Evolutionary conservation across 2,797 vertebrate species (phyloP), one percentile per base, ranked within the genome.

Genomic region (Trematocara caparti): DNA sequence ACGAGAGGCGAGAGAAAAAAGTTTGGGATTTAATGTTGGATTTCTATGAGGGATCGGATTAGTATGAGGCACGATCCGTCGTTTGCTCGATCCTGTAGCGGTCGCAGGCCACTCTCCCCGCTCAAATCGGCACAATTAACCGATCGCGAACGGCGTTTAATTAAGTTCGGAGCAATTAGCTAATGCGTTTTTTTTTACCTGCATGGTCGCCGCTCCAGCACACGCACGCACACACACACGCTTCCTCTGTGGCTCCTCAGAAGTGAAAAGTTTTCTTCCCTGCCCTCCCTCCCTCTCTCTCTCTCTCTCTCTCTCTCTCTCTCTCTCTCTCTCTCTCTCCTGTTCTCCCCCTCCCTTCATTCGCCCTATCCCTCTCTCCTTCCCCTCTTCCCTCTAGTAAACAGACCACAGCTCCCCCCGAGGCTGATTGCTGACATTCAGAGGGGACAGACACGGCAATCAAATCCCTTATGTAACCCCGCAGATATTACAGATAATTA

Each of bases 361-460:
- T 93, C 90, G 79, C 90, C 88, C 91, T 83, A 83, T 91, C 92
- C 83, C 92, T 93, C 94, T 93, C 92, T 92, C 91, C 87, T 91
- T 91, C 91, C 94, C 89, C 93, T 89, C 93, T 93, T 92, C 90
- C 92, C 92, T 93, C 93, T 95, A 94, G 95, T 96, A 96, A 96
- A 97, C 96, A 96, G 92, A 96, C 94, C 94, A 96, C 96, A 96
- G 96, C 95, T 95, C 95, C 96, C 95, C 96, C 95, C 95, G 92
- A 95, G 95, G 95, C 94, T 95, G 93, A 95, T 95, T 95, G 92
- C 94, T 94, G 94, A 93, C 94, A 94, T 94, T 95, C 94, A 95
- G 84, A 89, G 72, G 89, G 90, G 91, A 91, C 88, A 88, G 79
- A 86, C 88, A 69, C 78, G 79, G 84, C 83, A 76, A 93, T 92